Conservation (phyloP, 2,797 vertebrate species). For the Buceros bicornis region DNA sequence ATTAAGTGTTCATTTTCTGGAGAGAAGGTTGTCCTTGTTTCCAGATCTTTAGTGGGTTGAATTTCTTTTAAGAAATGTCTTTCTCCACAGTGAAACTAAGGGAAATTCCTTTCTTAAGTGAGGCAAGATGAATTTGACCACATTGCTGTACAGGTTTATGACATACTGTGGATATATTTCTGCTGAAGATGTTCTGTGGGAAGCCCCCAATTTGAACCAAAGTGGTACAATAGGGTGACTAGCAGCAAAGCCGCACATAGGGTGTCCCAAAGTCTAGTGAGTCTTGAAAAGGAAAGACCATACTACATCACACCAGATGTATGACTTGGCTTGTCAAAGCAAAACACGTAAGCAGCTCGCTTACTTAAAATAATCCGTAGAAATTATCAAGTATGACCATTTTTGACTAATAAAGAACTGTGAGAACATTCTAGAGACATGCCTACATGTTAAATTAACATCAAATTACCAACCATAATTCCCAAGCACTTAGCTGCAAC, state of each 20-base stretch:
- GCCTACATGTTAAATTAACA: not conserved
- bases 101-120: not conserved
- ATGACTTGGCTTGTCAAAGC: not conserved
- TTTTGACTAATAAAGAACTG: not conserved
- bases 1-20: not conserved
- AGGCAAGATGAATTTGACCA: not conserved
- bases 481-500: not conserved
- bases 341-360: not conserved
- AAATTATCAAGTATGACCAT: not conserved
- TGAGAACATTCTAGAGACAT: not conserved
- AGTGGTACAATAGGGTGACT: not conserved
- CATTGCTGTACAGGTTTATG: not conserved
- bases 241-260: not conserved
- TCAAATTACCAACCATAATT: not conserved
- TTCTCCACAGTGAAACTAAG: not conserved
- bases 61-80: not conserved
- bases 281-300: not conserved
- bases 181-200: not conserved
- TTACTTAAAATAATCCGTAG: not conserved
- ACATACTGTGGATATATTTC: rapidly evolving
- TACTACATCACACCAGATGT: not conserved
- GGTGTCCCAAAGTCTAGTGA: rapidly evolving
- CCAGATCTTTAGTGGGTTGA: not conserved
- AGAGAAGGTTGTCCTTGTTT: not conserved
- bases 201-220: not conserved